Evolutionary conservation across 2,797 vertebrate species (phyloP), one percentile per base, ranked within the genome.

Genomic region (Chelmon rostratus): DNA sequence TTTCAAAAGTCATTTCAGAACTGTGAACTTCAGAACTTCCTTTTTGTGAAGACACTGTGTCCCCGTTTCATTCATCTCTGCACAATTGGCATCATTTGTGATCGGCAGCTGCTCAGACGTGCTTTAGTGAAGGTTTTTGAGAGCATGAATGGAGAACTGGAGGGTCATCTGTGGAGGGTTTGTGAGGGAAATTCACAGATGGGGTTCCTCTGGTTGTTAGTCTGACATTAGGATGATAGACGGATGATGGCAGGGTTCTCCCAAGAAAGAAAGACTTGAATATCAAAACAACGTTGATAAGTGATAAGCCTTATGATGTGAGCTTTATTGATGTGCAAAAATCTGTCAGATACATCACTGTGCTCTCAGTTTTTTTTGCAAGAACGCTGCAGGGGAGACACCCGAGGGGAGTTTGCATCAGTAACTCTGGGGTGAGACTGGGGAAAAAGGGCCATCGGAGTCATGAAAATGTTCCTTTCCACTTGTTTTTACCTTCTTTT

Each of bases 401-500:
- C 33, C 53, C 61, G 37, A 42, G 59, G 50, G 61, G 53, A 16
- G 37, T 18, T 31, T 63, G 35, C 3, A 3, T 63, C 35, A 58
- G 5, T 21, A 6, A 59, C 38, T 46, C 11, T 1, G 59, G 63
- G 82, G 37, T 19, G 11, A 65, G 47, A 56, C 9, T 3, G 38
- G 64, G 44, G 62, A 46, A 9, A 47, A 47, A 10, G 33, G 54
- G 33, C 9, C 42, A 50, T 4, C 2, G 9, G 63, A 72, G 46
- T 38, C 62, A 53, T 8, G 25, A 58, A 38, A 61, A 35, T 12
- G 5, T 44, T 54, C 63, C 8, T n/a, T n/a, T 61, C 11, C 5
- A 0, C 31, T 52, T 59, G 25, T 21, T 59, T 88, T 92, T 94
- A 95, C 94, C 94, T 94, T 93, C 76, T 89, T 93, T 84, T 82